Evolutionary conservation across 2,888 invertebrate species (phyloP), one percentile per base, ranked within the genome.

Genomic region (Heterodera filipjevi): DNA sequence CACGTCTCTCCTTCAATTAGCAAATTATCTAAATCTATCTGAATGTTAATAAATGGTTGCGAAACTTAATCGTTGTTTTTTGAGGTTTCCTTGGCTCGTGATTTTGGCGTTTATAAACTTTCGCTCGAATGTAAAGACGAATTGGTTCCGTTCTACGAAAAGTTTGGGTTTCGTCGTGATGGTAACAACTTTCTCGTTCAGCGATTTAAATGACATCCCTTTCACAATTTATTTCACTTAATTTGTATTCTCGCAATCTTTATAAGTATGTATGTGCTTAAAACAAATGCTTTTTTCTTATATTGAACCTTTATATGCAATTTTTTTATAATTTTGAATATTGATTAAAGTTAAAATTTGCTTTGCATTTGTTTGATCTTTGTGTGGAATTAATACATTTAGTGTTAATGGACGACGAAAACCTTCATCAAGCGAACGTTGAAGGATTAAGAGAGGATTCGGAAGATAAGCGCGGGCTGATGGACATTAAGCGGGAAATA

Each of bases 71-170:
- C 39, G 6, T 39, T 39, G 12, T 49, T 49, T 14, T n/a, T 75
- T 64, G 39, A 75, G 53, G 86, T 86, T 27, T 79, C 80, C 19
- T 80, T 89, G 78, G 88, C 88, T 33, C 83, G 84, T 71, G 79
- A 83, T 75, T 76, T 87, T 19, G 86, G 84, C 12, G 88, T 89
- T 72, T 89, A 90, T 83, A 89, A 89, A 78, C 80, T 90, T 35
- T 89, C 89, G 5, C 83, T 89, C 49, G 89, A 89, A 76, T 90
- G 89, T 84, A 89, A 88, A 78, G 86, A 87, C 46, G 78, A 83
- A 6, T 82, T 90, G 49, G 82, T 89, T 44, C 80, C 84, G 19
- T 89, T 89, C 82, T 89, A 89, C 79, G 84, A 84, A 73, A 83
- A 85, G 46, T 89, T 86, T 79, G 89, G 89, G 27, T 89, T 84